Base-by-base conservation (phyloP, 2,797 vertebrate genomes). In the Melanotaenia boesemani region DNA sequence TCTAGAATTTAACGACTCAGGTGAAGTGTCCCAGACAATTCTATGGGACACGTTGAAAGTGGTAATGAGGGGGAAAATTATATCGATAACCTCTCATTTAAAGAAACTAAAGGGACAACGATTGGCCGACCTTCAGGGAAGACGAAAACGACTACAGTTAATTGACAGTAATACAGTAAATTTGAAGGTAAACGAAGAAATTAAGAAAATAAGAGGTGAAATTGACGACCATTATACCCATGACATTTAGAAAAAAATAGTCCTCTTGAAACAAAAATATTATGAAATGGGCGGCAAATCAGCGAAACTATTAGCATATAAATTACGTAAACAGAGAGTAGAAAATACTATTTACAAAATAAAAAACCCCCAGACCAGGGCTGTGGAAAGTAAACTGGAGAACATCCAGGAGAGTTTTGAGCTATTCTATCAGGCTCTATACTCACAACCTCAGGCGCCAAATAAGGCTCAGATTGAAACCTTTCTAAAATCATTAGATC, bases 11-110 rank as follows among this genome's bases (percentile, higher is more conserved):
- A 67, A 67, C 5, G 36, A 67, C 12, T 26, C 2, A 26, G 24
- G 28, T 12, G 0, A 56, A 32, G 1, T 34, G 59, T 3, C 44
- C 67, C 18, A 34, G 24, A 28, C 5, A 24, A 16, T 61, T 4
- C 1, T 74, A 6, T 74, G 63, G 44, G 72, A 74, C 2, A 59
- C 44, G 0, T 16, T 61, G 7, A 61, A 74, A 22, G 63, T 26
- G 0, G 54, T 65, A 50, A 4, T 73, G 39, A 73, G 70, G 28
- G 62, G 70, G 1, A 73, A 72, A 24, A 5, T 72, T 4, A 72
- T 72, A 1, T 72, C 20, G 3, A 20, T 72, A 2, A 36, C 70
- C 2, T 48, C 70, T 0, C 15, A 36, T 26, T 26, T 26, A 26
- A 26, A 26, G 24, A 26, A 26, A 26, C 24, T 26, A 26, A 26